Percentiles rank a stretch among this genome's conserved stretches.
phyloP scores from a whole-genome alignment of 1,140 invertebrate species.

The Caenorhabditis inopinata region DNA sequence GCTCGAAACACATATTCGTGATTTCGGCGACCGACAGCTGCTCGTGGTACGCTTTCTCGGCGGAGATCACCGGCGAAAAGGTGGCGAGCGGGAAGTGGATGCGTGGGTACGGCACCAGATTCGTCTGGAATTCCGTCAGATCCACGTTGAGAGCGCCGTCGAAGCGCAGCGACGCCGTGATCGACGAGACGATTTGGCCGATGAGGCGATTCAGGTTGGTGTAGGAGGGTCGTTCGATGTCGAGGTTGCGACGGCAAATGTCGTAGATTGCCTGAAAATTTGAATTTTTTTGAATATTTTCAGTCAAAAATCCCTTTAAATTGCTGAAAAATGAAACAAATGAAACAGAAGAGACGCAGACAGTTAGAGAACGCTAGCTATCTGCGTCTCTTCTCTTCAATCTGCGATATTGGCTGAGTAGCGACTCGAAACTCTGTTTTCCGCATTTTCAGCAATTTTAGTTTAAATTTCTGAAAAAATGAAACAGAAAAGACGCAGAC shows the following conservation, averaged over 20 bases:
- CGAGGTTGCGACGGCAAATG: slow-evolving; percentile 41
- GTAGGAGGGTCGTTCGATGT: slow-evolving; percentile 73
- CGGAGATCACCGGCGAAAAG: slow-evolving; percentile 52
- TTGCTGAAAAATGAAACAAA: too few species aligned
- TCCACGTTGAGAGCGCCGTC: slow-evolving; percentile 83
- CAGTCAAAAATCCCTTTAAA: background rate
- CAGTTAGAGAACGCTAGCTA: too few species aligned
- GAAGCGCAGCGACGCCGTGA: slow-evolving; percentile 80
- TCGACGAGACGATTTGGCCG: slow-evolving; percentile 80
- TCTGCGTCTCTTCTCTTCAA: too few species aligned
- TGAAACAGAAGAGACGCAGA: too few species aligned
- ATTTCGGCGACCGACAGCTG: slow-evolving; percentile 74
- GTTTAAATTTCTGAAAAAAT: too few species aligned
- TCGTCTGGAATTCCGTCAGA: slow-evolving; percentile 81
- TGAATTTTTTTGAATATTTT: too few species aligned
- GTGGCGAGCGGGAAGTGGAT: slow-evolving; percentile 73
- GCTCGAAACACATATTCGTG: slow-evolving; percentile 73
- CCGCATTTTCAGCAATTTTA: too few species aligned
- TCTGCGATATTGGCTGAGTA: too few species aligned
- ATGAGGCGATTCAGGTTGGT: slow-evolving; percentile 77
- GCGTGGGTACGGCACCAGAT: slow-evolving; percentile 75
- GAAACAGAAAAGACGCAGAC: too few species aligned
- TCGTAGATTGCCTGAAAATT: slow-evolving; percentile 40
- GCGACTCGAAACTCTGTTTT: too few species aligned
- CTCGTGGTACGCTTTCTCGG: slow-evolving; percentile 70